A percentile compares a stretch with the other conserved stretches of the same genome.
Evolutionary conservation across 35 echinoderm and acorn worm species (phyloP).

Genomic region (Amphiura filiformis): DNA sequence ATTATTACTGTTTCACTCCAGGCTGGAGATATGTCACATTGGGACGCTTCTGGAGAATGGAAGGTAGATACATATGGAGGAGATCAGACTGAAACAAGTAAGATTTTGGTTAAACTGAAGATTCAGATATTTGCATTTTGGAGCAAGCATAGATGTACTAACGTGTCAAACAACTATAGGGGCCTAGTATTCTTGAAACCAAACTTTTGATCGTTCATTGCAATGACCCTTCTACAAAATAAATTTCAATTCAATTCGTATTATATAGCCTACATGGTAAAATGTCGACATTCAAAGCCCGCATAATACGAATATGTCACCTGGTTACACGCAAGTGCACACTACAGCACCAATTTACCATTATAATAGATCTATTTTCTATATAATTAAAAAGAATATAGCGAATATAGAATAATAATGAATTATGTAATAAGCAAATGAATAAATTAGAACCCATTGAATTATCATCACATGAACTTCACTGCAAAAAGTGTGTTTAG

Average conservation of each 20-base stretch:
- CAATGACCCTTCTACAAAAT: not conserved
- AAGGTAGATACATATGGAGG: conserved; percentile 53
- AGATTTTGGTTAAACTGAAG: conserved; percentile 4
- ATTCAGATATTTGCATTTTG: not conserved
- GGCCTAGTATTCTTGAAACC: not conserved
- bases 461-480: too few relatives aligned
- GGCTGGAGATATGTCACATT: conserved; percentile 69
- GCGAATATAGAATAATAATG: too few relatives aligned
- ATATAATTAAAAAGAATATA: too few relatives aligned
- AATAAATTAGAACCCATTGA: too few relatives aligned
- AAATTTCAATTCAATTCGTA: not conserved
- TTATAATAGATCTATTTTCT: too few relatives aligned
- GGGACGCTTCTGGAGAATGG: conserved; percentile 84
- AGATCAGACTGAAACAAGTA: conserved; percentile 78
- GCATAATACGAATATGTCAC: too few relatives aligned
- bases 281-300: not conserved
- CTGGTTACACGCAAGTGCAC: too few relatives aligned
- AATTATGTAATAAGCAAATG: too few relatives aligned
- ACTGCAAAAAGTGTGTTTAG: too few relatives aligned
- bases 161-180: not conserved
- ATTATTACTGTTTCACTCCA: too few relatives aligned
- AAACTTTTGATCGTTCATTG: not conserved
- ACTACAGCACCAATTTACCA: too few relatives aligned
- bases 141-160: not conserved
- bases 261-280: not conserved